These are phyloP conservation scores for Siniperca obscura DNA, from an alignment of 2,797 vertebrate species.

Conservation along the genomic window DNA sequence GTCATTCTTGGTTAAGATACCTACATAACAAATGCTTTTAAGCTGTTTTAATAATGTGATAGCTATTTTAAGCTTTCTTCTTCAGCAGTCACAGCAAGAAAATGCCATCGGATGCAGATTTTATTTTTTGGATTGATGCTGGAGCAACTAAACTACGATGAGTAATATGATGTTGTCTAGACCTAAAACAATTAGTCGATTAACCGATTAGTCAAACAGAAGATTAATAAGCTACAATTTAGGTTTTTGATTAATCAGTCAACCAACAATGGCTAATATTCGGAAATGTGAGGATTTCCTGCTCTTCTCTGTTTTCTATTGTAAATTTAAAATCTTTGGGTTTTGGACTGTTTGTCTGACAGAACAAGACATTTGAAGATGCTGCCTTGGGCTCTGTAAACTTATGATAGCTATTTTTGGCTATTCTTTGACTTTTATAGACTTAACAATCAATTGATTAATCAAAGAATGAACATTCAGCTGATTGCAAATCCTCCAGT, in stretches of 20 bases:
- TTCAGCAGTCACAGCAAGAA: background rate
- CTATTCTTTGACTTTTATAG: too few species aligned
- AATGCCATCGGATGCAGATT: background rate
- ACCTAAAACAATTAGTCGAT: background rate
- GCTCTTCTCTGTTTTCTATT: background rate
- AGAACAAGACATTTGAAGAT: background rate
- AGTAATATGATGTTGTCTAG: background rate
- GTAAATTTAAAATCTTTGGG: background rate
- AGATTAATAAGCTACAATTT: background rate
- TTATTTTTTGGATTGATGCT: background rate
- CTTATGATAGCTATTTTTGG: too few species aligned
- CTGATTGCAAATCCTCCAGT: too few species aligned
- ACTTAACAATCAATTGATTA: too few species aligned
- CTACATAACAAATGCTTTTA: background rate
- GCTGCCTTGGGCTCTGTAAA: background rate
- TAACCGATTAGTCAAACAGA: background rate
- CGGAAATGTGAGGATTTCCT: too few species aligned
- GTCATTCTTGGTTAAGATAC: background rate
- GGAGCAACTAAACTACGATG: background rate
- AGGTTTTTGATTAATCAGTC: background rate
- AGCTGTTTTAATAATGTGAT: background rate
- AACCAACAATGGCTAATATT: background rate
- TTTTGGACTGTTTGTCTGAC: background rate
- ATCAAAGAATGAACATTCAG: too few species aligned
- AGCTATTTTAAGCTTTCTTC: background rate